These are phyloP conservation scores for Characodon lateralis DNA, from an alignment of 2,797 vertebrate genomes.

Conservation along the genomic window DNA sequence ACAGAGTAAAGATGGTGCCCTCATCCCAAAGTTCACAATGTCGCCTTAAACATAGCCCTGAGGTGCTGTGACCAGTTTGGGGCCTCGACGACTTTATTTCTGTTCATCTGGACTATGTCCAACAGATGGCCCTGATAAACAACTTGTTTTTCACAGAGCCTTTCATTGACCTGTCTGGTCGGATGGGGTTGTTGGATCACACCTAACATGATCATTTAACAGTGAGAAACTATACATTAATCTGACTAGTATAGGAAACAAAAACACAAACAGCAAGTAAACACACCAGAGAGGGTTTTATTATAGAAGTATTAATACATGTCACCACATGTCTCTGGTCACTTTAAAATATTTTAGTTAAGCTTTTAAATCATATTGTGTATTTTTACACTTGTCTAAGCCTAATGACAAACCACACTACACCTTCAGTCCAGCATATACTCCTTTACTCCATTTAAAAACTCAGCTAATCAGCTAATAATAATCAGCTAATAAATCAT, in stretches of 20 bases:
- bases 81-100: conserved; percentile 65
- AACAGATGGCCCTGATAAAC: conserved; percentile 68
- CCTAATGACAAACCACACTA: too few species aligned
- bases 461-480: too few species aligned
- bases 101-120: conserved; percentile 57
- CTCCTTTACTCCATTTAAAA: too few species aligned
- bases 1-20: conserved; percentile 26
- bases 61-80: conserved; percentile 60
- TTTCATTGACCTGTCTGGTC: conserved; percentile 38
- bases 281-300: too few species aligned
- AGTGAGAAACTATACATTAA: conserved; percentile 39
- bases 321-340: background rate
- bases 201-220: conserved; percentile 46
- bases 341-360: background rate
- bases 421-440: too few species aligned
- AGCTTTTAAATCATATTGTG: background rate
- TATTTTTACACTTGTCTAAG: background rate
- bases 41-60: conserved; percentile 46
- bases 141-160: conserved; percentile 48
- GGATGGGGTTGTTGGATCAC: conserved; percentile 35
- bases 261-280: too few species aligned
- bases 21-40: conserved; percentile 47
- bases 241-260: conserved; percentile 29
- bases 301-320: too few species aligned
- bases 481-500: too few species aligned